A percentile compares a stretch with the other conserved stretches of the same genome.
Evolutionary conservation across 2,797 vertebrate species (phyloP).

Genomic region (Aplochiton taeniatus): DNA sequence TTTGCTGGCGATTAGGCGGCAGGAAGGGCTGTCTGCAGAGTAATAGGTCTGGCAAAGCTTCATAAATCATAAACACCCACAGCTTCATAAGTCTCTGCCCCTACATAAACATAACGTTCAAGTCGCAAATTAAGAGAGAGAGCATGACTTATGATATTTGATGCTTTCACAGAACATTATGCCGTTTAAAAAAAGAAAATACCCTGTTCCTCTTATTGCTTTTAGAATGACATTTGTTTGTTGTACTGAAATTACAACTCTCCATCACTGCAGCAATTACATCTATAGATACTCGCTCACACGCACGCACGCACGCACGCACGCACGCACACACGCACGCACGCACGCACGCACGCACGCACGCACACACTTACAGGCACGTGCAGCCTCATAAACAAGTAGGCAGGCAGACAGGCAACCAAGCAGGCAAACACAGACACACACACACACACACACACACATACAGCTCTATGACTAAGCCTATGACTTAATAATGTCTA

Average conservation of each 20-base stretch:
- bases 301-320: neutral
- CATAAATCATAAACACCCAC: slow-evolving; percentile 41
- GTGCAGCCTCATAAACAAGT: no score
- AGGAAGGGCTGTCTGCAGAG: slow-evolving; percentile 8
- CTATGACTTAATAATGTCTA: neutral
- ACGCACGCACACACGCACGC: slow-evolving; percentile 19
- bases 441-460: slow-evolving; percentile 4
- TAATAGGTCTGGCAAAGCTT: slow-evolving; percentile 41
- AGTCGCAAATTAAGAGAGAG: slow-evolving; percentile 47
- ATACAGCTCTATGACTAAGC: neutral
- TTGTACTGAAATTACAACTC: slow-evolving; percentile 30
- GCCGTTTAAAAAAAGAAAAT: no score
- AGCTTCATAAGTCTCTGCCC: slow-evolving; percentile 21
- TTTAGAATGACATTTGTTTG: no score
- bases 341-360: neutral
- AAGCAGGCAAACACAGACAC: slow-evolving; percentile 9
- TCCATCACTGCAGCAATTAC: slow-evolving; percentile 21
- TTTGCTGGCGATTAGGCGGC: neutral
- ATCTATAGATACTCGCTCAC: slow-evolving; percentile 23
- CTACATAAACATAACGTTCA: slow-evolving; percentile 41
- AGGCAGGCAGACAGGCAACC: neutral
- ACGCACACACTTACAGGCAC: neutral
- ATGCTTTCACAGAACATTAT: no score
- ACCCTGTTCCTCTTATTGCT: no score
- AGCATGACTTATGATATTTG: no score